Conservation (phyloP, 2,113 vertebrate species). For the Amblyornis subalaris region DNA sequence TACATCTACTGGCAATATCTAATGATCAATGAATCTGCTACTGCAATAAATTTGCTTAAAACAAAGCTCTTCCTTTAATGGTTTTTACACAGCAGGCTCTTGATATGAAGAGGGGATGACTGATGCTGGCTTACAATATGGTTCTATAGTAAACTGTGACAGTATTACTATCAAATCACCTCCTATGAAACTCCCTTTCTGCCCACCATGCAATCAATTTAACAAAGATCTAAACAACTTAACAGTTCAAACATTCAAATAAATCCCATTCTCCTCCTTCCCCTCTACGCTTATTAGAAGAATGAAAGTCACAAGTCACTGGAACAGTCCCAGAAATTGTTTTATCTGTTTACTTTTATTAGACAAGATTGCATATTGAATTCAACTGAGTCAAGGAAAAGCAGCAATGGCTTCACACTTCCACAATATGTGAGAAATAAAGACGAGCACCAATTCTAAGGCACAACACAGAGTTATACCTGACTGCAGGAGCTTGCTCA, state of each 20-base stretch:
- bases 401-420: neutral
- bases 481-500: neutral
- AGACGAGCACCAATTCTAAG: neutral
- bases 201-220: neutral
- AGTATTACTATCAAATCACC: conserved; percentile 4
- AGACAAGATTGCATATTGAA: conserved; percentile 9
- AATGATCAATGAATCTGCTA: conserved; percentile 25
- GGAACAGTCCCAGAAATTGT: conserved; percentile 1
- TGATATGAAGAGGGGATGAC: conserved; percentile 14
- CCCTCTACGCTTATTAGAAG: neutral
- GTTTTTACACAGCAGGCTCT: conserved; percentile 28
- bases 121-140: conserved; percentile 24
- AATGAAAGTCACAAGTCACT: neutral
- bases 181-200: neutral
- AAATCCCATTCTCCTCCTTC: conserved; percentile 7
- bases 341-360: conserved; percentile 22
- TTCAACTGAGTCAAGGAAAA: neutral
- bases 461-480: neutral
- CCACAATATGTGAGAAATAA: neutral
- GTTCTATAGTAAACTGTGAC: neutral
- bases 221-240: conserved; percentile 34
- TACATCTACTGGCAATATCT: conserved; percentile 17
- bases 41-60: conserved; percentile 15
- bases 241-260: conserved; percentile 2
- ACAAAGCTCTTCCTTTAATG: conserved; percentile 29